These are phyloP conservation scores for Campylomormyrus tamandua DNA, from an alignment of 2,113 vertebrate genomes.

Conservation along the genomic window DNA sequence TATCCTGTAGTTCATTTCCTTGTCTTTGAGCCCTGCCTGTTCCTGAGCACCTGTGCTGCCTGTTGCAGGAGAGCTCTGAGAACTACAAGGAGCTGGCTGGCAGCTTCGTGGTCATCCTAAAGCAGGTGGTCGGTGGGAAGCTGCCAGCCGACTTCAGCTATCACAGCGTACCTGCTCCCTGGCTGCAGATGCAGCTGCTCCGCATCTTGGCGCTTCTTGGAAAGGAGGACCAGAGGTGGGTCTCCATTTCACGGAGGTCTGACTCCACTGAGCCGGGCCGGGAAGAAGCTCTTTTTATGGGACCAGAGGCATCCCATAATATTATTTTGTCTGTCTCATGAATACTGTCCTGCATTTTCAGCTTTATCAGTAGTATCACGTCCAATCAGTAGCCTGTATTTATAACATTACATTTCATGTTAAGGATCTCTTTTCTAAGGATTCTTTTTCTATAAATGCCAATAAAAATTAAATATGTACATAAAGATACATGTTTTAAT, in stretches of 20 bases:
- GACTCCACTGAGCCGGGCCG: not conserved
- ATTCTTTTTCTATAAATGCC: not conserved
- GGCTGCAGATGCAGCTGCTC: conserved; percentile 93
- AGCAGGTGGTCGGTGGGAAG: conserved; percentile 91
- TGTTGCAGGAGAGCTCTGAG: conserved; percentile 73
- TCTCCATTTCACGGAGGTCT: not conserved
- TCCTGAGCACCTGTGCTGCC: not conserved
- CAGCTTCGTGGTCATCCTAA: conserved; percentile 88
- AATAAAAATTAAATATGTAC: not conserved
- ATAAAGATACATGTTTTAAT: conserved; percentile 22
- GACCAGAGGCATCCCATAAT: not conserved
- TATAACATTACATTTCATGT: not conserved
- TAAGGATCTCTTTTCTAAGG: not conserved
- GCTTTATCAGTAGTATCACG: not conserved
- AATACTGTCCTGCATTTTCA: not conserved
- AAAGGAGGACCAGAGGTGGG: conserved; percentile 83
- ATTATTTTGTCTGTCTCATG: not conserved
- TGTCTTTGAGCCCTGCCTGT: not conserved
- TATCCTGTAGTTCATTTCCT: not conserved
- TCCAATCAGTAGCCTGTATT: not conserved
- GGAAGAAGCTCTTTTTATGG: not conserved
- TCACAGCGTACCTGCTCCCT: conserved; percentile 89
- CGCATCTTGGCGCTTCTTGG: conserved; percentile 83
- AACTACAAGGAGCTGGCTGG: conserved; percentile 79
- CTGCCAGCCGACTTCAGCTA: conserved; percentile 91